Conservation (phyloP, 2,888 invertebrate genomes). For the Euproctis similis region DNA sequence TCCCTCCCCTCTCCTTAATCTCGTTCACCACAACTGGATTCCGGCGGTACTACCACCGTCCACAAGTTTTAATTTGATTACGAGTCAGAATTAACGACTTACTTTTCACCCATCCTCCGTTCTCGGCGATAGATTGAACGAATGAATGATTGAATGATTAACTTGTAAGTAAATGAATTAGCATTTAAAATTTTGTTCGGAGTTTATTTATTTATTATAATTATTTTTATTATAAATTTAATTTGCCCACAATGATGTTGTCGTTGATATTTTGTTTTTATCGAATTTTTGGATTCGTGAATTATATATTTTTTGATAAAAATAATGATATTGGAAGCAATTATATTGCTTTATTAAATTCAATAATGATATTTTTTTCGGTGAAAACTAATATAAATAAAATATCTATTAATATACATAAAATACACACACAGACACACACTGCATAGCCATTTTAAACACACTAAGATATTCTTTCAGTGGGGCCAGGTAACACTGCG, state of each 20-base stretch:
- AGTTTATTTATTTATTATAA: conserved; percentile 5
- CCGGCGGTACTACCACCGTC: conserved; percentile 27
- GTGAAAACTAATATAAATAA: no score
- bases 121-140: no score
- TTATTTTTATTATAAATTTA: neutral
- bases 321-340: no score
- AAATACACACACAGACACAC: no score
- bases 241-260: no score
- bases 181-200: conserved; percentile 27
- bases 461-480: no score
- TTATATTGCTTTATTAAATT: no score
- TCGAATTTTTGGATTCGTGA: neutral
- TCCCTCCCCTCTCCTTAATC: no score
- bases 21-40: conserved; percentile 22
- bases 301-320: neutral
- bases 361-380: no score
- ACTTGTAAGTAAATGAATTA: conserved; percentile 39
- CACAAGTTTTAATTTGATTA: conserved; percentile 51
- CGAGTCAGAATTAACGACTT: conserved; percentile 36
- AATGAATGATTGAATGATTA: conserved; percentile 33
- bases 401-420: no score
- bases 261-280: neutral
- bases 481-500: no score
- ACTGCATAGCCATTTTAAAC: no score
- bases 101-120: conserved; percentile 39